Base-by-base conservation (phyloP, 2,888 invertebrate species). In the Fabriciana adippe region DNA sequence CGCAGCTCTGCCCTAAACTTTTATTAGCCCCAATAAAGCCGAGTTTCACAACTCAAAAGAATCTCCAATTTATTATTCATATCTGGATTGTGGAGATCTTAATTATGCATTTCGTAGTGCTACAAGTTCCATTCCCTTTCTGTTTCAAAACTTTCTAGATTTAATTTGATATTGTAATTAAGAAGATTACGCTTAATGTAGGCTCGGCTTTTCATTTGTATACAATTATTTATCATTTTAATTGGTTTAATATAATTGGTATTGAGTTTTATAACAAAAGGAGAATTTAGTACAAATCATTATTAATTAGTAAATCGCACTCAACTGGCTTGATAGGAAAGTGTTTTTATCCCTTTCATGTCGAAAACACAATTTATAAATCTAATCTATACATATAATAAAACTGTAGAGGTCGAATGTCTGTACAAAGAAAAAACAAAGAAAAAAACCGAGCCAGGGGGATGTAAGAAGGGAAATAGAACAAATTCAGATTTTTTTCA, bases 11-110 rank as follows among this genome's bases (percentile, higher is more conserved):
- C 76, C 77, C 79, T 80, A 77, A 81, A 79, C 78, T 81, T 80
- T 80, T 81, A 81, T 81, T 76, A 77, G 75, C 76, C 71, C 70
- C 76, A 78, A 79, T 80, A 80, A 81, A 80, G 76, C 76, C 66
- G 75, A 79, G 76, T 79, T 77, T 59, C 66, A 75, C 73, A 72
- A 71, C 75, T 77, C 75, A 72, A 72, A 76, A 76, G 78, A 78
- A 78, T 77, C 73, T 72, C 75, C 74, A 73, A 68, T 77, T 76
- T 76, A 78, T 78, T 76, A 80, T 79, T 79, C 79, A 78, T 80
- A 74, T 76, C 73, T 72, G 41, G 35, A 59, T 59, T 59, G 51
- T 73, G 75, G 61, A 68, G 67, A 69, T 75, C 66, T 72, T 72
- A 73, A 74, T 75, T 74, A 74, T 75, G 72, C 74, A 72, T 71